These are phyloP conservation scores for Aegithalos caudatus DNA, from an alignment of 2,113 vertebrate genomes.

Conservation along the genomic window DNA sequence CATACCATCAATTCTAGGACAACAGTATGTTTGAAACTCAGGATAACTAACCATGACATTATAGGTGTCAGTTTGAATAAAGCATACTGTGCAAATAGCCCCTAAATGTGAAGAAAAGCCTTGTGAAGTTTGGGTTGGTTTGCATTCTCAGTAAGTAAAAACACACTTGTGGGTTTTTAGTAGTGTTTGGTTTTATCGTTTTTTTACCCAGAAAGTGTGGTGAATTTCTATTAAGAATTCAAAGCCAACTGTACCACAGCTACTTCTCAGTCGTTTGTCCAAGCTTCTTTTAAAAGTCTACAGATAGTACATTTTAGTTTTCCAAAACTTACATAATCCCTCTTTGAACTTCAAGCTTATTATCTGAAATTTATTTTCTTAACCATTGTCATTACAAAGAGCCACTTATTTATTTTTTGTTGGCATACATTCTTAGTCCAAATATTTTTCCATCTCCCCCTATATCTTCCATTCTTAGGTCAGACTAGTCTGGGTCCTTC, in stretches of 20 bases:
- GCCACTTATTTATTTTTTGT: not conserved
- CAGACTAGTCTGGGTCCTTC: not conserved
- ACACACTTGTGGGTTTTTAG: not conserved
- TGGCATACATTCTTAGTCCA: not conserved
- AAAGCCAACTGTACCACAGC: not conserved
- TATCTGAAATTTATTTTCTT: not conserved
- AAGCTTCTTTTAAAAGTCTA: not conserved
- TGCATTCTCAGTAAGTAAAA: not conserved
- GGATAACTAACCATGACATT: not conserved
- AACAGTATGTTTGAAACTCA: not conserved
- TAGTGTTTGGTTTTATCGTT: not conserved
- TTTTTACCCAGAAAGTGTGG: not conserved
- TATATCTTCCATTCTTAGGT: not conserved
- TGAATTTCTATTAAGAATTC: not conserved
- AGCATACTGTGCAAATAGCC: not conserved
- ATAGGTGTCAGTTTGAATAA: not conserved
- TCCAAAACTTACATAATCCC: not conserved
- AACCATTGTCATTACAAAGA: not conserved
- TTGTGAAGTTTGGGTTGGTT: not conserved
- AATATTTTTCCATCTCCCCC: not conserved
- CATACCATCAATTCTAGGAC: not conserved
- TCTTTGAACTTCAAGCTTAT: not conserved
- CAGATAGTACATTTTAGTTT: not conserved
- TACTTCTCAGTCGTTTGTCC: not conserved
- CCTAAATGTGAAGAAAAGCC: not conserved